These are phyloP conservation scores for Drosophila infuscata DNA, from an alignment of 2,888 invertebrate species.

Conservation along the genomic window DNA sequence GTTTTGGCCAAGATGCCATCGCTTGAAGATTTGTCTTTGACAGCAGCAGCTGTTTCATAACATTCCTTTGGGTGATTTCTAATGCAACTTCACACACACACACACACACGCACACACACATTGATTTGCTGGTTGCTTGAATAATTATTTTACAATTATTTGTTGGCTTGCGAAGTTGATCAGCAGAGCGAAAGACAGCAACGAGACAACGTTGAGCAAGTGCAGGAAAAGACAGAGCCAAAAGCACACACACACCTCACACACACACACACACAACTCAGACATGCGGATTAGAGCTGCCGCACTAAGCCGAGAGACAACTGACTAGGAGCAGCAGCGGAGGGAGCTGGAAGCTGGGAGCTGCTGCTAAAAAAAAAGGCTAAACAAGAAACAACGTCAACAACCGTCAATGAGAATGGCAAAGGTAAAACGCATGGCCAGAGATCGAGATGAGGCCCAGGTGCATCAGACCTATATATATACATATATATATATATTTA, in stretches of 20 bases:
- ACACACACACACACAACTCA: slow-evolving; percentile 30
- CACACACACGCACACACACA: neutral
- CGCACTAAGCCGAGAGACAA: slow-evolving; percentile 41
- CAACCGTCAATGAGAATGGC: slow-evolving; percentile 63
- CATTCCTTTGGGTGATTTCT: neutral
- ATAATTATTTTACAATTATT: neutral
- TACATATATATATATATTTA: neutral
- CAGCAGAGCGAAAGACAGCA: neutral
- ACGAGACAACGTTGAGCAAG: neutral
- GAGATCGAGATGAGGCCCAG: slow-evolving; percentile 40
- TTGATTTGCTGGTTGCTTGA: neutral
- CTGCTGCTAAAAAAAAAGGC: neutral
- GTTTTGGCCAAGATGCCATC: slow-evolving; percentile 28
- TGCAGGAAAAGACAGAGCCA: neutral
- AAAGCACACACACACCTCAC: slow-evolving; percentile 20
- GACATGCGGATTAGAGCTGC: slow-evolving; percentile 52
- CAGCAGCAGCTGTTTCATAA: slow-evolving; percentile 18
- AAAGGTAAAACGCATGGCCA: slow-evolving; percentile 63
- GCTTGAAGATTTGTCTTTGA: slow-evolving; percentile 1
- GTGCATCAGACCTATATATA: slow-evolving; percentile 34
- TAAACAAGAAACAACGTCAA: slow-evolving; percentile 54
- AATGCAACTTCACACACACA: neutral
- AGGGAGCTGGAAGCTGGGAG: neutral
- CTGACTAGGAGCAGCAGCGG: neutral
- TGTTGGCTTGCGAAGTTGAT: neutral